These are phyloP conservation scores for Myotis pilosus DNA, from an alignment of 2,797 vertebrate species.

Conservation along the genomic window DNA sequence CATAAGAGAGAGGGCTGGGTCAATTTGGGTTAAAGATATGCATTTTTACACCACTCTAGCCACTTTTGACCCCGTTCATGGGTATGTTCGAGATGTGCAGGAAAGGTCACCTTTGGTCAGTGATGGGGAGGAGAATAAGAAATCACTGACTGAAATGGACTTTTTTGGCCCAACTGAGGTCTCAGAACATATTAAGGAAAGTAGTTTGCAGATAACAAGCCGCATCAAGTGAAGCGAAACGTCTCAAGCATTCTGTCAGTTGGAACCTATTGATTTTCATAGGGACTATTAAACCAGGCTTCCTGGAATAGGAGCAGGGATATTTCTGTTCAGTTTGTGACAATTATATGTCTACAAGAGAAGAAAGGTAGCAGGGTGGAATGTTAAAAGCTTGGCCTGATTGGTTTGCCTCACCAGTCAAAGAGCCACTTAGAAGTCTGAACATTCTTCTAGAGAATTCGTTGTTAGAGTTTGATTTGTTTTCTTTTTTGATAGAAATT, in stretches of 20 bases:
- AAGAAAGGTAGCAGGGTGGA: not conserved
- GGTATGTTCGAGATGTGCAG: not conserved
- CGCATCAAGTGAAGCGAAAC: constrained; percentile 48
- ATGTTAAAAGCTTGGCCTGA: constrained; percentile 39
- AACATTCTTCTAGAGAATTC: not conserved
- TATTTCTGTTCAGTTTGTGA: constrained; percentile 57
- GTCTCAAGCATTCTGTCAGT: not conserved
- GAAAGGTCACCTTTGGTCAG: constrained; percentile 39
- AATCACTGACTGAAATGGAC: constrained; percentile 50
- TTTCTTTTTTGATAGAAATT: not conserved
- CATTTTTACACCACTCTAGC: not conserved
- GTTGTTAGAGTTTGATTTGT: not conserved
- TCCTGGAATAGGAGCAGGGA: not conserved
- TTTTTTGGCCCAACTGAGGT: not conserved
- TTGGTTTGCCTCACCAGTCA: constrained; percentile 4
- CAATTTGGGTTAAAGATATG: not conserved
- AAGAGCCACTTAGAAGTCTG: constrained; percentile 28
- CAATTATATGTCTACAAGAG: not conserved
- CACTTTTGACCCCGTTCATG: not conserved
- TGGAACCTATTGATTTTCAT: constrained; percentile 60
- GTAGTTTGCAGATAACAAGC: constrained; percentile 52
- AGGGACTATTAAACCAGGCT: not conserved
- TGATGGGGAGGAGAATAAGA: not conserved
- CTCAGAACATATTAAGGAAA: constrained; percentile 61
- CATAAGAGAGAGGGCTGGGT: not conserved